A percentile compares a stretch with the other conserved stretches of the same genome.
Conservation (phyloP, 2,888 invertebrate species). For the Ferdinandea cuprea region DNA sequence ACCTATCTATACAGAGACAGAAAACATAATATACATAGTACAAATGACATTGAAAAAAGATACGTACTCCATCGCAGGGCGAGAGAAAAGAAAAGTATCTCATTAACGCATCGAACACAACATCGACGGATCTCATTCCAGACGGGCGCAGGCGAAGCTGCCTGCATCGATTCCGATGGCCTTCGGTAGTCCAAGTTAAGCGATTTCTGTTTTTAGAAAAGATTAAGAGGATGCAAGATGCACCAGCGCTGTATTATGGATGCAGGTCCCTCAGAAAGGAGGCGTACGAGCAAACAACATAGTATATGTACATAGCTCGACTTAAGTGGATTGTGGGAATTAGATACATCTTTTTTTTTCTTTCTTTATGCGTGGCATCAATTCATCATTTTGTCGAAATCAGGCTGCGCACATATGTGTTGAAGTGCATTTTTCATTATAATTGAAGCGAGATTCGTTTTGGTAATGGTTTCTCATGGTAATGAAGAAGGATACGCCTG, state of each 20-base stretch:
- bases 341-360: conserved; percentile 67
- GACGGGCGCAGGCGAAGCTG: conserved; percentile 35
- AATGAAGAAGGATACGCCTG: conserved; percentile 1
- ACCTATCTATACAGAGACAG: too few species aligned
- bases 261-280: conserved; percentile 28
- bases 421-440: conserved; percentile 55
- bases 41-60: conserved; percentile 75
- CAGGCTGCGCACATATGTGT: conserved; percentile 64
- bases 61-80: conserved; percentile 27
- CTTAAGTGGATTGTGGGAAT: conserved; percentile 68
- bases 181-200: conserved; percentile 36
- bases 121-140: conserved; percentile 67
- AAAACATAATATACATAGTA: conserved; percentile 72
- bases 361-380: conserved; percentile 61
- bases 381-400: conserved; percentile 72
- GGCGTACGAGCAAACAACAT: conserved; percentile 28
- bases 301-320: conserved; percentile 1
- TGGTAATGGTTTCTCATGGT: conserved; percentile 28
- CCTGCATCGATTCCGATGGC: conserved; percentile 52
- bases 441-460: conserved; percentile 27
- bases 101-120: conserved; percentile 74
- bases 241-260: conserved; percentile 1
- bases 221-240: conserved; percentile 61
- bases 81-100: conserved; percentile 63
- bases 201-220: conserved; percentile 49